These are phyloP conservation scores for Agrochola circellaris DNA, from an alignment of 2,888 invertebrate species.

Conservation along the genomic window DNA sequence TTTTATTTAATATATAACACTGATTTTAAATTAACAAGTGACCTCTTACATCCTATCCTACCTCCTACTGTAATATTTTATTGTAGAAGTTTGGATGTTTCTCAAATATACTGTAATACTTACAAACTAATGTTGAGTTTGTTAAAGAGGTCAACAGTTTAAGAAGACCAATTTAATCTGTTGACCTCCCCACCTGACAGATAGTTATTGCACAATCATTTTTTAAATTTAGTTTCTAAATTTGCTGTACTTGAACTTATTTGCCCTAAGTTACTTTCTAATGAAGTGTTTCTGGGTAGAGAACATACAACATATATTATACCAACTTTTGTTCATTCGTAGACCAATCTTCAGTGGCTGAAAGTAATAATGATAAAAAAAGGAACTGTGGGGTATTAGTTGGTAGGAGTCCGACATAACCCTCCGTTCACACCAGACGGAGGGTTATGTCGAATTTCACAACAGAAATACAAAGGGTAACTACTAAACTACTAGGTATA, in stretches of 20 bases:
- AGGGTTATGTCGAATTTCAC: too few relatives aligned
- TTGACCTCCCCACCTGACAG: too few relatives aligned
- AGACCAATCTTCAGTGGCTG: too few relatives aligned
- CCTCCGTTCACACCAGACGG: too few relatives aligned
- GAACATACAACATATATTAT: not conserved
- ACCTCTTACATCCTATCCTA: not conserved
- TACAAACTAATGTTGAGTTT: not conserved
- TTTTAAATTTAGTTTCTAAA: not conserved
- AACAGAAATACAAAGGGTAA: too few relatives aligned
- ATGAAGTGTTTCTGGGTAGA: not conserved
- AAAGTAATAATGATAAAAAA: not conserved
- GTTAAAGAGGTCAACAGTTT: not conserved
- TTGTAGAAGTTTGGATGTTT: not conserved
- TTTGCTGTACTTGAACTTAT: not conserved
- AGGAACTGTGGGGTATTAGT: too few relatives aligned
- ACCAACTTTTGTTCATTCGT: not conserved
- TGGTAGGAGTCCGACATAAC: too few relatives aligned
- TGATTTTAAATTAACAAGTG: conserved; percentile 1
- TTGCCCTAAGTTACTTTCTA: not conserved
- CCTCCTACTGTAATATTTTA: not conserved
- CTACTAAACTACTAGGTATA: too few relatives aligned
- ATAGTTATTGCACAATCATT: not conserved
- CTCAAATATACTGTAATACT: not conserved
- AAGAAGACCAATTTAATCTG: too few relatives aligned
- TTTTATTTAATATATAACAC: not conserved